Base-by-base conservation (phyloP, 1,140 invertebrate species). In the Diuraphis noxia region DNA sequence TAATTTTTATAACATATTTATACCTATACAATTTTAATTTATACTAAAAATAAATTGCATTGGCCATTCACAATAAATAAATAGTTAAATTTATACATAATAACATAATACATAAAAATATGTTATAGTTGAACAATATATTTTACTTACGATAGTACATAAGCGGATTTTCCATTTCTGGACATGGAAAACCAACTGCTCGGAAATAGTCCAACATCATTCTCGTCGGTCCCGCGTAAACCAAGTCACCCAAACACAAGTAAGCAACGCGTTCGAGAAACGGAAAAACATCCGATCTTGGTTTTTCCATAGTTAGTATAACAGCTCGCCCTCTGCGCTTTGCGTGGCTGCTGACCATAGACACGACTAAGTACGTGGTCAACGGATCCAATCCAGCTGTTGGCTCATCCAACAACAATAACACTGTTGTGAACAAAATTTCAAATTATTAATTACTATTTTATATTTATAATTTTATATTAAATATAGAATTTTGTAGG, bases 161-260 rank as follows among this genome's bases (percentile, higher is more conserved):
- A 0, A 98, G 94, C 0, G 98, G 98, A 94, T 98, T 98, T 94
- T 98, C 98, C 81, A 98, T 94, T 93, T 98, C 97, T 1, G 98
- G 98, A 94, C 98, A 98, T 0, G 98, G 97, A 93, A 98, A 98
- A 19, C 98, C 98, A 92, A 98, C 98, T 84, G 96, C 96, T 56
- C 97, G 96, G 93, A 98, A 98, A 93, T 98, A 98, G 93, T 98
- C 97, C 81, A 98, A 94, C 95, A 98, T 97, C 93, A 97, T 96
- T 56, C 97, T 95, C 0, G 98, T 98, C 13, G 97, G 97, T 7
- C 98, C 98, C 0, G 97, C 97, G 93, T 98, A 98, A 2, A 98
- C 97, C 25, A 98, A 96, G 93, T 98, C 97, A 0, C 98, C 98
- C 17, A 98, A 94, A 93, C 98, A 98, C 3, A 98, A 94, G 93